Percentiles rank a stretch among this genome's conserved stretches.
Evolutionary conservation across 2,888 invertebrate genomes (phyloP).

Genomic region (Stenolophus ochropezus): DNA sequence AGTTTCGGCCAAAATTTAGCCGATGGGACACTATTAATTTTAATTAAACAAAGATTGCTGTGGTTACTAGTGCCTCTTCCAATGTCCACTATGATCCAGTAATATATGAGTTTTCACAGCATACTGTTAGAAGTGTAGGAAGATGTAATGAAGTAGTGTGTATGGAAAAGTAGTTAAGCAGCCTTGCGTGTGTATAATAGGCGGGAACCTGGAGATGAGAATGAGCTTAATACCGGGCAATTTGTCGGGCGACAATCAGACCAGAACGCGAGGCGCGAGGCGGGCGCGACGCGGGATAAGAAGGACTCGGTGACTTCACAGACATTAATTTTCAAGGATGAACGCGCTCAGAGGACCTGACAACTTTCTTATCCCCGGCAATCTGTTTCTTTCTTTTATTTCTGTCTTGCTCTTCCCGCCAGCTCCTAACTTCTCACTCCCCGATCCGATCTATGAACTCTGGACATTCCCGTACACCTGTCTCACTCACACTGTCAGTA

Average conservation of each 20-base stretch:
- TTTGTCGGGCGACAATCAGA: conserved; percentile 65
- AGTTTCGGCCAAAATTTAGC: too few relatives aligned
- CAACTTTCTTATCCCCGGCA: conserved; percentile 73
- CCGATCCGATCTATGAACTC: conserved; percentile 41
- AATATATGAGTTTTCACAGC: too few relatives aligned
- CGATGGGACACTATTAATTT: too few relatives aligned
- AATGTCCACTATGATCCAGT: too few relatives aligned
- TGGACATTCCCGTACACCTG: background rate
- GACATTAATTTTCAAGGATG: conserved; percentile 74
- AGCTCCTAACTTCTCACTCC: conserved; percentile 57
- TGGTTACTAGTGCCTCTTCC: too few relatives aligned
- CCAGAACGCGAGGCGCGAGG: conserved; percentile 64
- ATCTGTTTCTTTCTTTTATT: conserved; percentile 73
- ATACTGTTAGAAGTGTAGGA: too few relatives aligned
- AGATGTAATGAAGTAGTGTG: conserved; percentile 26
- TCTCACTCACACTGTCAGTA: too few relatives aligned
- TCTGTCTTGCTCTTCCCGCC: conserved; percentile 66
- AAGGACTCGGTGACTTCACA: conserved; percentile 67
- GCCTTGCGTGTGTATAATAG: background rate
- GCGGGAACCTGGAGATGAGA: background rate
- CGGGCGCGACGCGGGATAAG: conserved; percentile 62
- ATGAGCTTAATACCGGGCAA: conserved; percentile 59
- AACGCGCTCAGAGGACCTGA: conserved; percentile 72
- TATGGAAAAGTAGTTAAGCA: conserved; percentile 50
- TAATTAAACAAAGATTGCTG: too few relatives aligned